Evolutionary conservation across 1,140 invertebrate species (phyloP), one percentile per base, ranked within the genome.

Genomic region (Aphelinus atriplicis): DNA sequence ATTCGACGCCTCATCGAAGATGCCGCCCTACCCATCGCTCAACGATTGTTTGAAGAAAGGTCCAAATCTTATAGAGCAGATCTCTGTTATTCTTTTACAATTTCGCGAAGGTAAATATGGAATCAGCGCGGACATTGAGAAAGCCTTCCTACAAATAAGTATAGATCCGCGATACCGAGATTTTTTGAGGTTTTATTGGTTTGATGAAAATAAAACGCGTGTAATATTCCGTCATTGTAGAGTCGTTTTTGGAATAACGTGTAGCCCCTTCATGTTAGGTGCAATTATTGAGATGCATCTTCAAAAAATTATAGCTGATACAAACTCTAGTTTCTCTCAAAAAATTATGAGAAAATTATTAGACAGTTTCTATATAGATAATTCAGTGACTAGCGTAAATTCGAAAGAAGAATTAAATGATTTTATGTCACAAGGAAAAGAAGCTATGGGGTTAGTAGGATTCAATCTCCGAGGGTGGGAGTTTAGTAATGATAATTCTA

Each of bases 261-360:
- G 26, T 72, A 75, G 65, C 77, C 81, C 81, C 58, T 87, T 77
- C 63, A 9, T 77, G 42, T 72, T 72, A 48, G 79, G 79, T 0
- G 76, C 76, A 6, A 42, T 55, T 57, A n/a, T 77, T 1, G 67
- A 77, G 51, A 55, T 43, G 42, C 66, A 77, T 70, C 73, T 77
- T 66, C 26, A 26, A 26, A 26, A 26, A 26, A 26, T 26, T 26
- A 26, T 26, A 26, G 26, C 26, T 26, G 26, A 26, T 26, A 26
- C 26, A 26, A 26, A 26, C 26, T 26, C 26, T 26, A 26, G 26
- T 26, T 7, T 7, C 45, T 63, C 62, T 26, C 4, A 55, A 53
- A 26, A 60, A 66, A 48, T 68, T 55, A 42, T 42, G 73, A 3
- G 43, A 55, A 3, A 77, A 73, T 47, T 58, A 2, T 7, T 3